Evolutionary conservation across 2,797 vertebrate species (phyloP).

Genomic region (Dendrocincla fuliginosa): DNA sequence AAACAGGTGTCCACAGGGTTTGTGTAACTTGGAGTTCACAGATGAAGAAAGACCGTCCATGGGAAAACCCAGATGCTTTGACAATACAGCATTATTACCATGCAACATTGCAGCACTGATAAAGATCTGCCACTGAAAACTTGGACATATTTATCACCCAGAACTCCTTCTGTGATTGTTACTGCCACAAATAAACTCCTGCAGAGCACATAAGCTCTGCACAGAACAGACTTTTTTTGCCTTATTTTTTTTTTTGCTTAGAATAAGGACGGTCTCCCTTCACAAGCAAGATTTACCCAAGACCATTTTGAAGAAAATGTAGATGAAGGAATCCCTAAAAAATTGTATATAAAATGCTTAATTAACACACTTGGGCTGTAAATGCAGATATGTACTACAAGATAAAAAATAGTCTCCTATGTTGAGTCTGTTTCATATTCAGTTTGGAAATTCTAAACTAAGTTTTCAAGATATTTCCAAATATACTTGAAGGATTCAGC

Average conservation of each 20-base stretch:
- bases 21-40: neutral
- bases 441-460: slow-evolving; percentile 43
- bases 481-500: neutral
- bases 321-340: slow-evolving; percentile 65
- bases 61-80: slow-evolving; percentile 16
- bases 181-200: slow-evolving; percentile 49
- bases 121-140: slow-evolving; percentile 15
- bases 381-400: slow-evolving; percentile 48
- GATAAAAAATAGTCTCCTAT: slow-evolving; percentile 17
- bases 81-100: neutral
- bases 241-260: neutral
- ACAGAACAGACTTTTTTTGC: slow-evolving; percentile 8
- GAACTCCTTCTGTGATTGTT: slow-evolving; percentile 38
- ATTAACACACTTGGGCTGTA: slow-evolving; percentile 54
- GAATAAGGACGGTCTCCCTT: slow-evolving; percentile 39
- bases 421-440: slow-evolving; percentile 47
- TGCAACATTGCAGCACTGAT: neutral
- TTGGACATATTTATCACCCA: slow-evolving; percentile 37
- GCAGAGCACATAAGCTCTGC: slow-evolving; percentile 41
- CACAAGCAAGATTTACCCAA: slow-evolving; percentile 24
- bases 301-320: slow-evolving; percentile 34
- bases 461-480: slow-evolving; percentile 32
- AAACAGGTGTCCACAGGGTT: neutral
- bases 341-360: slow-evolving; percentile 28
- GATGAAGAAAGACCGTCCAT: neutral